Evolutionary conservation across 2,797 vertebrate species (phyloP), one percentile per base, ranked within the genome.

Genomic region (Perdix hodgsoniae): DNA sequence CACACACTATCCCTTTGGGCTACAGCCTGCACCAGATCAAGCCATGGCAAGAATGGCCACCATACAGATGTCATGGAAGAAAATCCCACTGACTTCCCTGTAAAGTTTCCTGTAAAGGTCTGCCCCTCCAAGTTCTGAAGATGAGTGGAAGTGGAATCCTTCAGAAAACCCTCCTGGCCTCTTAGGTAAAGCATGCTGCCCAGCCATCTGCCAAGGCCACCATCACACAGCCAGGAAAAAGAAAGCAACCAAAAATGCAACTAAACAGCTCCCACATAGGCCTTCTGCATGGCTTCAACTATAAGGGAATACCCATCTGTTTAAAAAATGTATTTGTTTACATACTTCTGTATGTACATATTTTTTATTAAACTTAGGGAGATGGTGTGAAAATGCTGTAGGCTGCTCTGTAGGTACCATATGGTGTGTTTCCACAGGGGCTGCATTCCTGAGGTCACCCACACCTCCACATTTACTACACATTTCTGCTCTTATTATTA

Each of bases 211-310:
- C 5, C 4, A 3, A 67, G 22, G 40, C 29, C 8, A 24, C 0
- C 0, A 5, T 45, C n/a, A 27, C 40, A 45, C 0, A 1, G 6
- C 17, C 21, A 19, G 12, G 7, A 11, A 70, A 56, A 26, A 49
- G 6, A 13, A 50, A 47, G 23, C 45, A 23, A 45, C 44, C 19
- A 21, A 21, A 49, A 49, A 16, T 16, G 19, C 8, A 76, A 47
- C 14, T 39, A 45, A 40, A 39, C 11, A 56, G 11, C 31, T 77
- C 4, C 14, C 21, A 47, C 14, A 35, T 8, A 90, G 65, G 73
- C 9, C 7, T 73, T 50, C 37, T 52, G 31, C 33, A 72, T 23
- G 11, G 12, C 42, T 93, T 23, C 33, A 64, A 74, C 19, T 57
- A n/a, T 22, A 81, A 70, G 37, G 23, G 22, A 83, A 84, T 10